These are phyloP conservation scores for Sus scrofa DNA, from an alignment of 2,113 vertebrate species.

Conservation along the genomic window T2T-Sscrofa CM000827.6:77570501-77571000, in stretches of 20 bases:
- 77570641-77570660: neutral
- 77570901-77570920: neutral
- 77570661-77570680: neutral
- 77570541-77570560: neutral
- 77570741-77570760: neutral
- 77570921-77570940: neutral
- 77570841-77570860: neutral
- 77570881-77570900: conserved; percentile 21
- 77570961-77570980: neutral
- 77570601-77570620: neutral
- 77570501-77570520: neutral
- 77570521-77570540: neutral
- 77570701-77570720: neutral
- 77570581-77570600: neutral
- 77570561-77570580: neutral
- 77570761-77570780: neutral
- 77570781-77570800: neutral
- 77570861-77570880: neutral
- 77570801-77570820: neutral
- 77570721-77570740: neutral
- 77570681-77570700: neutral
- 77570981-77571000: neutral
- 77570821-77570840: neutral
- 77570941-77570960: neutral
- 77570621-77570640: neutral